Evolutionary conservation across 1,140 invertebrate genomes (phyloP).

Genomic region (Tetramorium simillimum): DNA sequence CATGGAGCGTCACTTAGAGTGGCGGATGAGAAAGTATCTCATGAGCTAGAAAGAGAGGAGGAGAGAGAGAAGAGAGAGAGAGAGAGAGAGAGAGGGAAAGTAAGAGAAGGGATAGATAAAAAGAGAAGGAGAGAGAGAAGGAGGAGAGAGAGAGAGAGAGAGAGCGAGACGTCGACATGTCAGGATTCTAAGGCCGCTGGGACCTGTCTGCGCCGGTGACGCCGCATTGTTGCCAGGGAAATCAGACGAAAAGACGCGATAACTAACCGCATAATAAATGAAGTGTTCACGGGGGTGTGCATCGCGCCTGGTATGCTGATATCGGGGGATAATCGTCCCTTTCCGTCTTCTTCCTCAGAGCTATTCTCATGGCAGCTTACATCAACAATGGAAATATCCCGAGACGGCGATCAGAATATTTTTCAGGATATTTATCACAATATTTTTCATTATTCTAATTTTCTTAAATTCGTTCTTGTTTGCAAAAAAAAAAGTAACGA

Average conservation of each 20-base stretch:
- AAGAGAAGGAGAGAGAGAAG: neutral
- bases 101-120: neutral
- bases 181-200: constrained; percentile 71
- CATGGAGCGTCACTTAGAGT: constrained; percentile 79
- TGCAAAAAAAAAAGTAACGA: no score
- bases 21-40: constrained; percentile 78
- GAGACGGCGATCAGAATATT: constrained; percentile 24
- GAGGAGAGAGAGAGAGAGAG: constrained; percentile 26
- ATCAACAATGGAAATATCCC: constrained; percentile 54
- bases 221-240: constrained; percentile 85
- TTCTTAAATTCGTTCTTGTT: neutral
- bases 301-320: constrained; percentile 72
- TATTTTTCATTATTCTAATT: neutral
- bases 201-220: constrained; percentile 79
- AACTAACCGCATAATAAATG: constrained; percentile 86
- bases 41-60: constrained; percentile 57
- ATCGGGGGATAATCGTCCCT: constrained; percentile 76
- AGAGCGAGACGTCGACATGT: constrained; percentile 52
- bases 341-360: constrained; percentile 75
- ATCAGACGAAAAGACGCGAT: constrained; percentile 86
- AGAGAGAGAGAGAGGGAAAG: neutral
- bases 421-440: constrained; percentile 33
- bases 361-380: constrained; percentile 27
- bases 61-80: neutral
- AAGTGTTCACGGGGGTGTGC: constrained; percentile 82